A percentile compares a stretch with the other conserved stretches of the same genome.
Conservation (phyloP, 2,888 invertebrate genomes). For the Acleris emargana region DNA sequence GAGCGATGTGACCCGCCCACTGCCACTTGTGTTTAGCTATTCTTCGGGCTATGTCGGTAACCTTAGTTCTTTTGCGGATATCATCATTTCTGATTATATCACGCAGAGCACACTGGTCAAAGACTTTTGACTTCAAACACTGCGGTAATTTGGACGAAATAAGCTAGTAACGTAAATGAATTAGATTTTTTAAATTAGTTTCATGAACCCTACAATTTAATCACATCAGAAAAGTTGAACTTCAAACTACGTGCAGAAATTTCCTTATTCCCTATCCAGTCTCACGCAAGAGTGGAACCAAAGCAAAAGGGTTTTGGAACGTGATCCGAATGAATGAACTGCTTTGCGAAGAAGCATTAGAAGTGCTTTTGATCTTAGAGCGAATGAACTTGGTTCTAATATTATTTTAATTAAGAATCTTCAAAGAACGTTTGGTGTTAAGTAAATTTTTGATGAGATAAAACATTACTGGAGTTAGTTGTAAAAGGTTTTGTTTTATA, state of each 20-base stretch:
- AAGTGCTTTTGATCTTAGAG: constrained; percentile 18
- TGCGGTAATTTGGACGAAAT: no score
- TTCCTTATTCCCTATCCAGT: constrained; percentile 8
- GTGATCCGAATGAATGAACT: constrained; percentile 24
- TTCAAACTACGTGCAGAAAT: not conserved
- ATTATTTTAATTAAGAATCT: constrained; percentile 21
- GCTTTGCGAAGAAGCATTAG: constrained; percentile 8
- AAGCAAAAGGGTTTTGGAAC: constrained; percentile 19
- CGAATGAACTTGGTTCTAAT: constrained; percentile 21
- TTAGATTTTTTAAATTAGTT: no score
- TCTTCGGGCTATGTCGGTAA: no score
- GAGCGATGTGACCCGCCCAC: no score
- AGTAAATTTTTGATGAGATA: constrained; percentile 1
- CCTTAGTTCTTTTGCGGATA: no score
- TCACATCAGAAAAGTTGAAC: no score
- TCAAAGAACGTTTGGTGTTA: constrained; percentile 17
- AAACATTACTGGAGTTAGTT: not conserved
- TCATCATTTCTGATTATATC: no score
- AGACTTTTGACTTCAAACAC: no score
- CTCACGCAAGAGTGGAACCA: constrained; percentile 19
- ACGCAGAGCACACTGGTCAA: no score
- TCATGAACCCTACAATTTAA: no score
- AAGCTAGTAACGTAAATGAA: no score
- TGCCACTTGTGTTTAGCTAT: no score
- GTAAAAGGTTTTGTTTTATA: not conserved